phyloP scores from a whole-genome alignment of 2,888 invertebrate species.

The Schizotus pectinicornis region DNA sequence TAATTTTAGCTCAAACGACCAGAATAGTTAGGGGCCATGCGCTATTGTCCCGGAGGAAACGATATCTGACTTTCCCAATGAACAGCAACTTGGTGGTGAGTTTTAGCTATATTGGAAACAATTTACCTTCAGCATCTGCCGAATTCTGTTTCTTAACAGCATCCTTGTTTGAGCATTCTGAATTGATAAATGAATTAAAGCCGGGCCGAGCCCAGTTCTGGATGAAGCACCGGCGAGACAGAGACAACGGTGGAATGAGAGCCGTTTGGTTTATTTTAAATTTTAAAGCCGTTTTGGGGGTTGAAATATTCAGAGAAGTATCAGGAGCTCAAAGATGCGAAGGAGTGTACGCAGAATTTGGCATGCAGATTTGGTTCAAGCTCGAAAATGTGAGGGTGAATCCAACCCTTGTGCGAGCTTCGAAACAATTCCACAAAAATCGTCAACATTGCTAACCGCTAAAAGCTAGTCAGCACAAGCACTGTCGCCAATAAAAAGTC shows the following conservation, averaged over 20 bases:
- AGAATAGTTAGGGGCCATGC: constrained; percentile 35
- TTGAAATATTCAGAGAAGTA: constrained; percentile 31
- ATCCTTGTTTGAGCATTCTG: no score
- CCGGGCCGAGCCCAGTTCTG: background rate
- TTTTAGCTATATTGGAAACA: constrained; percentile 14
- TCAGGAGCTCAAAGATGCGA: constrained; percentile 23
- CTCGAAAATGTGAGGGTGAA: background rate
- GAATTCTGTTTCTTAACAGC: no score
- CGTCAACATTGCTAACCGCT: background rate
- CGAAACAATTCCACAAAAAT: background rate
- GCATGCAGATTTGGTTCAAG: constrained; percentile 21
- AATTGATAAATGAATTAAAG: no score
- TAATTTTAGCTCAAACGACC: constrained; percentile 18
- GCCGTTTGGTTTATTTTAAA: constrained; percentile 20
- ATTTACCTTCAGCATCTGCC: background rate
- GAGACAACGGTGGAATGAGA: background rate
- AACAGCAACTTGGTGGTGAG: constrained; percentile 57
- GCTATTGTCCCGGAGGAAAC: constrained; percentile 56
- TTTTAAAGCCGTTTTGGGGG: constrained; percentile 30
- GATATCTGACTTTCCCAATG: constrained; percentile 61
- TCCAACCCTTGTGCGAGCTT: background rate
- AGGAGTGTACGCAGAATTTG: constrained; percentile 10
- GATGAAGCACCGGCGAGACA: background rate
- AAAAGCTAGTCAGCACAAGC: no score
- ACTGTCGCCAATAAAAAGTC: background rate